Base-by-base conservation (phyloP, 2,888 invertebrate species). In the Choreutis nemorana region DNA sequence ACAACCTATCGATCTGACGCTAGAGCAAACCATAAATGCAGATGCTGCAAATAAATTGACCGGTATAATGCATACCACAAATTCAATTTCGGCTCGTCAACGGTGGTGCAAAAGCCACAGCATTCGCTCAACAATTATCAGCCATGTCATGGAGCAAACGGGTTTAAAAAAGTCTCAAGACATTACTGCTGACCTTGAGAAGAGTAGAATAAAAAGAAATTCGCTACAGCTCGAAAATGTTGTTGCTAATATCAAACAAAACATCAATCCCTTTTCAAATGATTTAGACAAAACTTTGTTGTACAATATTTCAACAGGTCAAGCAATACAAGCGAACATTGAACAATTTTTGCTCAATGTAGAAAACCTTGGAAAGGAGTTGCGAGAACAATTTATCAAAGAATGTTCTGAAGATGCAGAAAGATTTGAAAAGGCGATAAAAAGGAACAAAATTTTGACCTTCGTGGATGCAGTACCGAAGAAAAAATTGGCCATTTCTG, bases 1-100 rank as follows among this genome's bases (percentile, higher is more conserved):
- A 28, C 36, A 37, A 35, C 42, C 42, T 2, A 37, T 46, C 33
- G 46, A 48, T 15, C 28, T 45, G 2, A 28, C 29, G 1, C 12
- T 55, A 7, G 55, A 55, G 26, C 52, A 55, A 34, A 57, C 55
- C 2, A 50, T 56, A 3, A 58, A 55, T 35, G 53, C 50, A 27
- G 54, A 59, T 35, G 51, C 55, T 29, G 50, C 40, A 8, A 41
- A 36, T 16, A 45, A 34, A 36, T 34, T 52, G 4, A 46, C 48
- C 18, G 55, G 53, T 30, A 30, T 53, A 23, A 37, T 34, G 14
- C 34, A 40, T 8, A 33, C 37, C 15, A 41, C 40, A 2, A 35
- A 42, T 33, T 40, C 40, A 6, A 41, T 44, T 26, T 41, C 38
- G 5, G 40, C 41, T 21, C 37, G 41, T 28, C 41, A 44, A 28